Conservation (phyloP, 2,797 vertebrate species). For the Amphiprion clarkii region DNA sequence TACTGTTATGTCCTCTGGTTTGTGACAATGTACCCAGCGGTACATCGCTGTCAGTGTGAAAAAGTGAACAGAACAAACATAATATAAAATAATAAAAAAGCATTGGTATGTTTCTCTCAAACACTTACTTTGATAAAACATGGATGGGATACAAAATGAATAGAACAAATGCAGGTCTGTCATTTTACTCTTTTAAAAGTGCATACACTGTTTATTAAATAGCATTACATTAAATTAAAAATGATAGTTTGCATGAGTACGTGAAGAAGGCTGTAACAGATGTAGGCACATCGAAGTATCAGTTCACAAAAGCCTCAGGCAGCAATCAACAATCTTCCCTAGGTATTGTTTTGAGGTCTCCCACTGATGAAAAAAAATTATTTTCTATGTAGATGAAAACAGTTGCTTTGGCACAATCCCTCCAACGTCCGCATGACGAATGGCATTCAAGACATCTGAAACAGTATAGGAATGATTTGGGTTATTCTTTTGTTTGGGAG, state of each 20-base stretch:
- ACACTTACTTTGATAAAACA: conserved; percentile 70
- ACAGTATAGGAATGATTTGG: conserved; percentile 64
- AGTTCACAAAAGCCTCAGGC: conserved; percentile 78
- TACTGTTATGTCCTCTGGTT: conserved; percentile 70
- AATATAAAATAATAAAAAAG: conserved; percentile 68
- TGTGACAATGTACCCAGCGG: conserved; percentile 74
- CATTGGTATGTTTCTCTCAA: conserved; percentile 71
- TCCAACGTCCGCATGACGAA: conserved; percentile 75
- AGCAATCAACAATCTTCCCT: conserved; percentile 84
- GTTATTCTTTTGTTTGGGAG: conserved; percentile 65
- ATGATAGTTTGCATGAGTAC: conserved; percentile 88
- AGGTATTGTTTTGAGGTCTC: conserved; percentile 65
- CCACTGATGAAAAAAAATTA: conserved; percentile 55
- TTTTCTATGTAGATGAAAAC: conserved; percentile 74
- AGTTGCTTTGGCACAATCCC: conserved; percentile 88
- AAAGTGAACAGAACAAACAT: conserved; percentile 50
- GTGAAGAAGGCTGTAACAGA: conserved; percentile 91
- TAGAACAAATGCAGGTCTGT: conserved; percentile 78
- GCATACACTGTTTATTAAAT: conserved; percentile 91
- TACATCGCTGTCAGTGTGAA: conserved; percentile 78
- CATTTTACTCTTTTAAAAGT: conserved; percentile 84
- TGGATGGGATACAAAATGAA: conserved; percentile 75
- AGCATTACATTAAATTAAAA: conserved; percentile 94
- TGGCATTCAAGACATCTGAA: conserved; percentile 82
- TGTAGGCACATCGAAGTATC: conserved; percentile 94